A percentile compares a stretch with the other conserved stretches of the same genome.
phyloP scores from a whole-genome alignment of 2,888 invertebrate genomes.

The Clivina fossor region DNA sequence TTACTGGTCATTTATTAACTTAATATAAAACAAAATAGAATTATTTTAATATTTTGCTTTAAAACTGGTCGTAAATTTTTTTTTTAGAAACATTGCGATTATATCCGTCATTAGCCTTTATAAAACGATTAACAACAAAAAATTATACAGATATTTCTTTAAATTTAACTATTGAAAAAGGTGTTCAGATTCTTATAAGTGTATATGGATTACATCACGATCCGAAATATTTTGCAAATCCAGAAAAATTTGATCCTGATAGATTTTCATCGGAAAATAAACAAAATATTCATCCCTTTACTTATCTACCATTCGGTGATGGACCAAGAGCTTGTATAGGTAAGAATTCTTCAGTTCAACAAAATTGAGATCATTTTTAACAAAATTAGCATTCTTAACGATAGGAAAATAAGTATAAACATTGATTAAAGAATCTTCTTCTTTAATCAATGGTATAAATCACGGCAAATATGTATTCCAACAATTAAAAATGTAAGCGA shows the following conservation, averaged over 20 bases:
- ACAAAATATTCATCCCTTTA: slow-evolving; percentile 17
- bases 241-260: slow-evolving; percentile 34
- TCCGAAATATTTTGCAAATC: slow-evolving; percentile 31
- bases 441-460: no score
- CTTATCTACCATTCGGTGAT: slow-evolving; percentile 34
- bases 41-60: no score
- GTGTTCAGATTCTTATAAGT: slow-evolving; percentile 17
- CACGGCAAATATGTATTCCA: no score
- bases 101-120: slow-evolving; percentile 28
- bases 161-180: slow-evolving; percentile 22
- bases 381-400: no score
- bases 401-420: no score
- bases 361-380: not conserved
- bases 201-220: slow-evolving; percentile 31
- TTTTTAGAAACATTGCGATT: slow-evolving; percentile 34
- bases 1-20: no score
- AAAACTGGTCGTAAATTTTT: not conserved
- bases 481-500: no score
- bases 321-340: slow-evolving; percentile 35
- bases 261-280: slow-evolving; percentile 34
- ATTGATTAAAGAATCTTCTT: no score
- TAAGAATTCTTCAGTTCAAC: slow-evolving; percentile 1
- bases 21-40: no score
- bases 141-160: slow-evolving; percentile 25
- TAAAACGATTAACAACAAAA: slow-evolving; percentile 10